Evolutionary conservation across 1,140 invertebrate species (phyloP), one percentile per base, ranked within the genome.

Genomic region (Macrobrachium rosenbergii): DNA sequence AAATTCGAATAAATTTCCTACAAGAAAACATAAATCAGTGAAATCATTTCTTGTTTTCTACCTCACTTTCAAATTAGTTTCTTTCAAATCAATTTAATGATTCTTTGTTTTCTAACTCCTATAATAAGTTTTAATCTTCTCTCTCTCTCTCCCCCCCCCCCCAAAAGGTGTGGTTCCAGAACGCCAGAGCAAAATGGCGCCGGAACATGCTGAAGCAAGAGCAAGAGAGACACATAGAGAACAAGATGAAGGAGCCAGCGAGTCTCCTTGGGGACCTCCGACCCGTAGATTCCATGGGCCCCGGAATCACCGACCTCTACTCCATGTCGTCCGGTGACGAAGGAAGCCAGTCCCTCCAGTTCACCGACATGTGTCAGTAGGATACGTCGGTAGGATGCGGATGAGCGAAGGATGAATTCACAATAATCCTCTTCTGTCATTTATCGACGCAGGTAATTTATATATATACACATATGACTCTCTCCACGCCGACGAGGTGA

Each of bases 81-180:
- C 5, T 52, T 10, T 52, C 45, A 52, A 52, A 52, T 10, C 10
- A 52, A 52, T 67, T 12, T 37, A 82, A n/a, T 14, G 79, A 82
- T 17, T 45, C 52, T n/a, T 28, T 37, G 23, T n/a, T 10, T 67
- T 43, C 16, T 37, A 45, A 52, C 12, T 12, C 8, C 52, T 52
- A 52, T 8, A 43, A 21, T 79, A 14, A 72, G 43, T 16, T 19
- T 63, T 60, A 58, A 60, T 62, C 81, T 75, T 14, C 72, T 73
- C 75, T 62, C 59, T 69, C 75, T 90, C 75, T 76, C 64, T 78
- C 85, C 75, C 72, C 73, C 58, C 85, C 72, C 72, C 75, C 80
- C 83, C 78, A 90, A 62, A 94, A 99, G 98, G 98, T 99, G 77
- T 99, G 98, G 98, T 99, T 99, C 94, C 98, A 99, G 94, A 99